Conservation (phyloP, 2,113 vertebrate genomes). For the Myiozetetes cayanensis region DNA sequence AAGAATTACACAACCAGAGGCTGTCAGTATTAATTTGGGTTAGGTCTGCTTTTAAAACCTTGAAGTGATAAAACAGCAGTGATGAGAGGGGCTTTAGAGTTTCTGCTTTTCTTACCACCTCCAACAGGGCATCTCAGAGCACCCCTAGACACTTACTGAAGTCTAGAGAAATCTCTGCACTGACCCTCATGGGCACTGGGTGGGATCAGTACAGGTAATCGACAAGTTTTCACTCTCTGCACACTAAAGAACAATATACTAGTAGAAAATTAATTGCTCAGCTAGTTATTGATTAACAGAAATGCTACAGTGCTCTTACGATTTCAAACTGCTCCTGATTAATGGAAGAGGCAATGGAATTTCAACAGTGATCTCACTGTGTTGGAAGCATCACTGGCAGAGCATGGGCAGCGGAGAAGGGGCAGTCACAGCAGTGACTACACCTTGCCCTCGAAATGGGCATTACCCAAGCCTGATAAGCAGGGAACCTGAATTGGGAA, state of each 20-base stretch:
- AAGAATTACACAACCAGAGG: not conserved
- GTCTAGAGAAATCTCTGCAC: not conserved
- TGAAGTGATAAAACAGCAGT: not conserved
- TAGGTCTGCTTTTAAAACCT: not conserved
- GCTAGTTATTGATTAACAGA: slow-evolving; percentile 42
- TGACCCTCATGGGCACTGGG: rapidly evolving
- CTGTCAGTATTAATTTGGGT: not conserved
- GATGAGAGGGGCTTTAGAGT: not conserved
- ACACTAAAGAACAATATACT: not conserved
- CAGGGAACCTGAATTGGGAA: not conserved
- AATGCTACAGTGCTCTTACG: not conserved
- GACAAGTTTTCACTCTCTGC: not conserved
- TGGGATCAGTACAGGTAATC: not conserved
- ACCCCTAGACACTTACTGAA: not conserved
- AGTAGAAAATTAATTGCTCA: not conserved
- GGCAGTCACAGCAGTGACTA: not conserved
- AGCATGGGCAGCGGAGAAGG: not conserved
- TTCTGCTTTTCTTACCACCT: not conserved
- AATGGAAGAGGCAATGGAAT: slow-evolving; percentile 11
- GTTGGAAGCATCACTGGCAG: not conserved
- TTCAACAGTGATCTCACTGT: not conserved
- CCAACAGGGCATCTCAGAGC: not conserved
- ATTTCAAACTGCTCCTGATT: slow-evolving; percentile 20
- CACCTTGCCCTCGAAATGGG: not conserved
- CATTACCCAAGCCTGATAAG: not conserved